Base-by-base conservation (phyloP, 2,113 vertebrate genomes). In the Nycticebus coucang region DNA sequence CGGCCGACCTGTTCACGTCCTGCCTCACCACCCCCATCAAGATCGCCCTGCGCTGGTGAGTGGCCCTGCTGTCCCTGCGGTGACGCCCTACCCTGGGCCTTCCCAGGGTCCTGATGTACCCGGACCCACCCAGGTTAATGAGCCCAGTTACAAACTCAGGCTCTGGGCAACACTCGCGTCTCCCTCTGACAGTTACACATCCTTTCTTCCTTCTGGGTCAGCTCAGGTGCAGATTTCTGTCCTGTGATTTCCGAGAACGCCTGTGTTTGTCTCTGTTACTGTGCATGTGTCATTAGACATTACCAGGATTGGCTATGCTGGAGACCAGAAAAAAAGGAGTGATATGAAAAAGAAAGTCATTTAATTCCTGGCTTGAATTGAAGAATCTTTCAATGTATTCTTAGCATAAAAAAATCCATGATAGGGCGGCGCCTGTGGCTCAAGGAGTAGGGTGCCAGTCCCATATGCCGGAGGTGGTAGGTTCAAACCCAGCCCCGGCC, bases 1-100 rank as follows among this genome's bases (percentile, higher is more conserved):
- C 99, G 0, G 99, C 99, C 0, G 99, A 99, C 98, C 99, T 99
- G 9, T 99, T 99, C 99, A 99, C 99, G 0, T 99, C 99, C 80
- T 99, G 99, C 98, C 99, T 99, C 98, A 99, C 99, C 71, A 99
- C 99, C 0, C 99, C 99, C 57, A 99, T 99, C 99, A 99, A 99
- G 98, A 99, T 99, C 0, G 99, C 99, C 0, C 98, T 99, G 95
- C 98, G 99, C 97, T 99, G 99, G 99, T 99, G 97, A 99, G 98
- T 98, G 17, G 60, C 33, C 53, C 92, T 13, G 0, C 0, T 1
- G 0, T 5, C 50, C 81, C 78, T 53, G 24, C 2, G 7, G 82
- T 28, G 62, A 28, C 7, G 68, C 33, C 59, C 41, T 0, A 30
- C 81, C 55, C n/a, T 14, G 0, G 11, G 10, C 64, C 84, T 7